These are phyloP conservation scores for Apeltes quadracus DNA, from an alignment of 2,113 vertebrate genomes.

Conservation along the genomic window DNA sequence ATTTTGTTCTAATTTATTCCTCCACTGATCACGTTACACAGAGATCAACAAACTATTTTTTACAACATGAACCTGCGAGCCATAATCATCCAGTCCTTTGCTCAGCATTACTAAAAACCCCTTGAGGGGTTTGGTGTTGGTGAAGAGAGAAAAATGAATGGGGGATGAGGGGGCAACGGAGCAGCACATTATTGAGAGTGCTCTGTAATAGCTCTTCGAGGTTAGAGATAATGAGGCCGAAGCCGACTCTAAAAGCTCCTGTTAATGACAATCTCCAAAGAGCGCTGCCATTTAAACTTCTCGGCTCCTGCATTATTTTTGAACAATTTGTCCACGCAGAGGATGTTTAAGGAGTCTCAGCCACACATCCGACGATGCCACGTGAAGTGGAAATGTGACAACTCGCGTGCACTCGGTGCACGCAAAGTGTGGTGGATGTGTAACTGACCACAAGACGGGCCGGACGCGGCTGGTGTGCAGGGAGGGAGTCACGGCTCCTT, in stretches of 20 bases:
- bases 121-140: slow-evolving; percentile 7
- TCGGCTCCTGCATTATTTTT: slow-evolving; percentile 21
- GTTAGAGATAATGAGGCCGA: slow-evolving; percentile 48
- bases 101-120: background rate
- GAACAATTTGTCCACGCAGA: slow-evolving; percentile 4
- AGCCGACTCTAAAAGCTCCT: slow-evolving; percentile 46
- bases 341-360: background rate
- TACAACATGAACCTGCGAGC: background rate
- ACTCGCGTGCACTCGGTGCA: background rate
- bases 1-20: background rate
- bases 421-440: slow-evolving; percentile 7
- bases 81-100: background rate
- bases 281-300: slow-evolving; percentile 14
- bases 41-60: background rate
- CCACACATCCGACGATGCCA: background rate
- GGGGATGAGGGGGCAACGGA: background rate
- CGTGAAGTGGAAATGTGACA: background rate
- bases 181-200: slow-evolving; percentile 44
- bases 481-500: slow-evolving; percentile 50
- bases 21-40: background rate
- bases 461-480: slow-evolving; percentile 56
- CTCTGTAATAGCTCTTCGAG: slow-evolving; percentile 45
- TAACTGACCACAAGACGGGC: slow-evolving; percentile 39
- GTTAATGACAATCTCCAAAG: slow-evolving; percentile 48
- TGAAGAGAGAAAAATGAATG: slow-evolving; percentile 9